Conservation (phyloP, 2,888 invertebrate species). For the Poecilus cupreus region DNA sequence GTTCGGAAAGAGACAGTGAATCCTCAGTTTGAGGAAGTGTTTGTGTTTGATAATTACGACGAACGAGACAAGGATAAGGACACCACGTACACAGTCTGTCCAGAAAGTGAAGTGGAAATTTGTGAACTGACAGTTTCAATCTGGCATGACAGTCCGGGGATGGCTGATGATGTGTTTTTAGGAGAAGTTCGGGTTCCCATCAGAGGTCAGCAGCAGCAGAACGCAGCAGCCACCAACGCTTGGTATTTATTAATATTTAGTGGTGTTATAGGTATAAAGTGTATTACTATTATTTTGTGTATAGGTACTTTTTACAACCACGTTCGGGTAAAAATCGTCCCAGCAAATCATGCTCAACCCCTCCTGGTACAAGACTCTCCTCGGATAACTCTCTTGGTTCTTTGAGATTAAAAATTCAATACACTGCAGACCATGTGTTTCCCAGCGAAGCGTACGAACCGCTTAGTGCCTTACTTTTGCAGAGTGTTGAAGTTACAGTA, state of each 20-base stretch:
- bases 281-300: too few relatives aligned
- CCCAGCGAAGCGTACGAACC: constrained; percentile 86
- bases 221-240: constrained; percentile 79
- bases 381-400: constrained; percentile 84
- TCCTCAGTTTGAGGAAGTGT: constrained; percentile 91
- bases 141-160: constrained; percentile 89
- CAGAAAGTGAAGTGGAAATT: constrained; percentile 80
- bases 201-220: constrained; percentile 80
- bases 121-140: constrained; percentile 88
- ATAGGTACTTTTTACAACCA: constrained; percentile 86
- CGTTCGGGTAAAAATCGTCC: constrained; percentile 79
- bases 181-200: constrained; percentile 91
- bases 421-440: constrained; percentile 93
- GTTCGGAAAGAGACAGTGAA: constrained; percentile 92
- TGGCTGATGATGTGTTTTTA: constrained; percentile 88
- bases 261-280: too few relatives aligned
- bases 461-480: constrained; percentile 84
- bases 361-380: constrained; percentile 83
- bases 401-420: constrained; percentile 88
- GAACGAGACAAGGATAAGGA: constrained; percentile 72
- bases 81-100: constrained; percentile 67
- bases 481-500: constrained; percentile 81
- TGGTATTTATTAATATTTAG: too few relatives aligned
- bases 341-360: constrained; percentile 80
- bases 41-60: constrained; percentile 81